Base-by-base conservation (phyloP, 2,797 vertebrate species). In the Anolis apletophallus region DNA sequence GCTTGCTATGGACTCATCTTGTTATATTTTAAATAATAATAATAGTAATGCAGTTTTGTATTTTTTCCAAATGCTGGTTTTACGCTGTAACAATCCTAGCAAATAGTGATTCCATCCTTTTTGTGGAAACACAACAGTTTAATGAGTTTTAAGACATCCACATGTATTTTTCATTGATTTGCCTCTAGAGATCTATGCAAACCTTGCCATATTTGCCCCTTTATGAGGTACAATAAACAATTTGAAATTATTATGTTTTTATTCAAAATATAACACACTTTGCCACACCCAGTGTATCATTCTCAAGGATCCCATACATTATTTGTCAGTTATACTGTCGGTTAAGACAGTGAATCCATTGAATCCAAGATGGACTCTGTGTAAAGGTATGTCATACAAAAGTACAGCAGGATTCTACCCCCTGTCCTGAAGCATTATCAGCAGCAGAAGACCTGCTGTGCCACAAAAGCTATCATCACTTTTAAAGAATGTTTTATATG, bases 401-500 rank as follows among this genome's bases (percentile, higher is more conserved):
- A 71, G 84, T 91, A 85, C 86, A 91, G 80, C 2, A 76, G 68
- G 87, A 74, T 87, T 88, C 91, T 0, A 1, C 85, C 91, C 93
- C 93, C 91, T 6, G 0, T 87, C 76, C 19, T 64, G 81, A 92
- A 87, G 90, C 54, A 93, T 94, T 93, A 94, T 91, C 93, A 93
- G 81, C 91, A 91, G 89, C 75, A 91, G 92, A 89, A 91, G 88
- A 88, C 88, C 89, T 91, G 82, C 87, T 88, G 87, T 54, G 74
- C 87, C 88, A 90, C 91, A 91, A 91, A 95, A 94, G 88, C 85
- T 92, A 90, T 89, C 7, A 2, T 91, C 89, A 90, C 85, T 94
- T 93, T 87, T 90, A 78, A 13, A 85, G 91, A 91, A 87, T 81
- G 88, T 75, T 89, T 88, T 87, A 93, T 90, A 89, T 89, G 88